Conservation (phyloP, 2,797 vertebrate genomes). For the Pantherophis vulpinus region DNA sequence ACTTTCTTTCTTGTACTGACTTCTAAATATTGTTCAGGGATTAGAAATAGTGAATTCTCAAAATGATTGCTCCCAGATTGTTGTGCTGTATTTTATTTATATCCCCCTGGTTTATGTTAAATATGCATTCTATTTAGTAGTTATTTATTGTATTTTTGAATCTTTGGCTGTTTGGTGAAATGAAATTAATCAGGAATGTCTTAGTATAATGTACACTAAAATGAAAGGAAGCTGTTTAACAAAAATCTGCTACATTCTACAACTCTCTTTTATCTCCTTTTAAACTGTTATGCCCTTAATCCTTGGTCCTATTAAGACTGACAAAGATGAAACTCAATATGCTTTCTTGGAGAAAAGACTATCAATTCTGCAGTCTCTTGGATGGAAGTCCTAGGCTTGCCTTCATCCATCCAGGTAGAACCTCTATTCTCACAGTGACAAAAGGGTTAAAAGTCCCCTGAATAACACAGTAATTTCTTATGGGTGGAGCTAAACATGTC, state of each 20-base stretch:
- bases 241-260: neutral
- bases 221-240: neutral
- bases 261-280: neutral
- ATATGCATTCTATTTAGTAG: constrained; percentile 46
- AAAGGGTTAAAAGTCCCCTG: neutral
- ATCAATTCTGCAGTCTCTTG: neutral
- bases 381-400: neutral
- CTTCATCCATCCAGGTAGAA: neutral
- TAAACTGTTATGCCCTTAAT: neutral
- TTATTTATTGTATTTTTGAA: constrained; percentile 36
- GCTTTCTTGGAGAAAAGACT: neutral
- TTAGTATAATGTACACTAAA: neutral
- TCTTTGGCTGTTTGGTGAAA: neutral
- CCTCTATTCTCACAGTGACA: neutral
- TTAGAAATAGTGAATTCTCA: constrained; percentile 62
- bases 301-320: neutral
- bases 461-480: neutral
- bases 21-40: constrained; percentile 38
- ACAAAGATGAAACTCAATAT: neutral
- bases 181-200: constrained; percentile 11
- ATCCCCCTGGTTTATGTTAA: constrained; percentile 51
- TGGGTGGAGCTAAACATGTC: neutral
- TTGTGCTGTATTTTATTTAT: constrained; percentile 61
- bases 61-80: constrained; percentile 63
- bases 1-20: constrained; percentile 25